Evolutionary conservation across 2,888 invertebrate genomes (phyloP).

Genomic region (Lysandra coridon): DNA sequence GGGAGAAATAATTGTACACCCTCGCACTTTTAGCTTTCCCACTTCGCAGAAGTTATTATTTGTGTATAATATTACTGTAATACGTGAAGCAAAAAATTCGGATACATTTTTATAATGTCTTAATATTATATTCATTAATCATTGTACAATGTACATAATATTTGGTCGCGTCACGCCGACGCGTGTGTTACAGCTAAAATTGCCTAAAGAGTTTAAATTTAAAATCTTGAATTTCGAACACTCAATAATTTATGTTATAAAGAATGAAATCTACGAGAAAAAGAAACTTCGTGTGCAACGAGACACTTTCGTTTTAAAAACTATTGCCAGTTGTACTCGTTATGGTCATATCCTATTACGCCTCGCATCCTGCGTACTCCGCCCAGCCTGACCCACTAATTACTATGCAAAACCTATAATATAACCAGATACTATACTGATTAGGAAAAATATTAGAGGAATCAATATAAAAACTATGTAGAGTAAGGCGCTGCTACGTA

Average conservation of each 20-base stretch:
- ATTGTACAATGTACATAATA: too few relatives aligned
- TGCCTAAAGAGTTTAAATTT: neutral
- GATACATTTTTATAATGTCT: too few relatives aligned
- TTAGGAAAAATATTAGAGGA: slow-evolving; percentile 29
- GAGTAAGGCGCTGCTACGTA: slow-evolving; percentile 15
- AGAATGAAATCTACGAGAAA: neutral
- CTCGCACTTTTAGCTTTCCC: neutral
- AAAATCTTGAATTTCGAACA: neutral
- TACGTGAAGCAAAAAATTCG: too few relatives aligned
- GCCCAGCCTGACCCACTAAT: slow-evolving; percentile 25
- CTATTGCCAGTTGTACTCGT: slow-evolving; percentile 1
- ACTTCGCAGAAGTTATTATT: neutral
- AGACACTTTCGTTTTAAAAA: neutral
- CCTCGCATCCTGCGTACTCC: slow-evolving; percentile 26
- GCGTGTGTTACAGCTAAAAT: neutral
- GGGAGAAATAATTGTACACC: neutral
- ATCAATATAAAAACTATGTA: slow-evolving; percentile 26
- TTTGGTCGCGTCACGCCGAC: too few relatives aligned
- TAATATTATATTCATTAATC: too few relatives aligned
- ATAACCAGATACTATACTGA: neutral
- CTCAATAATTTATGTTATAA: neutral
- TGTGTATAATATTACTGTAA: neutral
- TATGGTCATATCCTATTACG: slow-evolving; percentile 28
- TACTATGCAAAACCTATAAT: slow-evolving; percentile 30
- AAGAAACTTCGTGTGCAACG: neutral